Evolutionary conservation across 2,888 invertebrate species (phyloP), one percentile per base, ranked within the genome.

Genomic region (Palloptera scutellata): DNA sequence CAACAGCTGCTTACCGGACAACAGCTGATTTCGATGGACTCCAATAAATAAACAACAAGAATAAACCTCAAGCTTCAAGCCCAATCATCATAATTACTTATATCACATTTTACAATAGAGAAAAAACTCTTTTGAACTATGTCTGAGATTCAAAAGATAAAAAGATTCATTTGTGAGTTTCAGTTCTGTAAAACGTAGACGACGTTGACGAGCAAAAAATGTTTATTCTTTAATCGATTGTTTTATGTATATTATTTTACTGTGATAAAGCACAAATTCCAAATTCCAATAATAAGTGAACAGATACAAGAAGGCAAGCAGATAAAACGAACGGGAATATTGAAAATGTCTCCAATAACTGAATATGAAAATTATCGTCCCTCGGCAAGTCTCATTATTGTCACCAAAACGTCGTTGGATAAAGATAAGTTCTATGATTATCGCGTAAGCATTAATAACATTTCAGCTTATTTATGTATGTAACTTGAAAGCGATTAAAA

Each of bases 341-440:
- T 8, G 13, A 48, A 48, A 15, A 48, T n/a, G n/a, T 13, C 51
- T 48, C 13, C 13, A 4, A 48, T 48, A 48, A 8, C 51, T 48
- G 51, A 48, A 15, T 15, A 48, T 8, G 2, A 64, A 11, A 54
- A 60, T 1, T 79, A 79, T 45, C 75, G 80, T 52, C 77, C 80
- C 0, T 81, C 81, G 6, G 78, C 81, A 9, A 81, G 80, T 48
- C 48, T 81, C 13, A 80, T 81, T 41, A 52, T 81, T 53, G 78
- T 75, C 0, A 74, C 72, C 11, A 75, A 61, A 8, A 53, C 48
- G 5, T 12, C 5, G n/a, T 42, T 10, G 13, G 57, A 57, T 3
- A 59, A 41, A 41, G 59, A 53, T 64, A 63, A 30, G 0, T 10
- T 68, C 5, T 79, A 69, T 19, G 75, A 80, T 65, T 81, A 78